Evolutionary conservation across 1,140 invertebrate genomes (phyloP).

Genomic region (Lordiphosa collinella): DNA sequence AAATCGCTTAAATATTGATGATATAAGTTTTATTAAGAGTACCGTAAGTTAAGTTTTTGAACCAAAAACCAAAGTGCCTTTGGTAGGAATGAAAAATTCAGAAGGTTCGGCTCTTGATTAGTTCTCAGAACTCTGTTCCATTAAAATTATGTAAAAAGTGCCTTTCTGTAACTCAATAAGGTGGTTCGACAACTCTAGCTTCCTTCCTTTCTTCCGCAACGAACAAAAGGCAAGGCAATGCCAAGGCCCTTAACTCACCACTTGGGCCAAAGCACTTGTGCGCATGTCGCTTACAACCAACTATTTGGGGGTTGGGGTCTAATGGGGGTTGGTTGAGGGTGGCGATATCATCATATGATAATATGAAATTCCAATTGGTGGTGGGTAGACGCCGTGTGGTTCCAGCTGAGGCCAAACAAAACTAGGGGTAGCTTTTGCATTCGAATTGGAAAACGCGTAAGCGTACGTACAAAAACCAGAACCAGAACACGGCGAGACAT

Average conservation of each 20-base stretch:
- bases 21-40: too few relatives aligned
- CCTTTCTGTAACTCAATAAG: too few relatives aligned
- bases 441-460: slow-evolving; percentile 60
- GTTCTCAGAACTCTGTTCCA: too few relatives aligned
- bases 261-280: slow-evolving; percentile 50
- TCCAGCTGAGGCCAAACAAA: slow-evolving; percentile 42
- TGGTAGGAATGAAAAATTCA: too few relatives aligned
- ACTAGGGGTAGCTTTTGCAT: slow-evolving; percentile 65
- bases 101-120: too few relatives aligned
- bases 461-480: slow-evolving; percentile 1
- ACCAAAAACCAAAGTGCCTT: too few relatives aligned
- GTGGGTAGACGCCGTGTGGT: slow-evolving; percentile 35
- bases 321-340: slow-evolving; percentile 20
- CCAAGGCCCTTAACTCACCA: slow-evolving; percentile 34
- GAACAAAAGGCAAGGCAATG: slow-evolving; percentile 6
- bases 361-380: slow-evolving; percentile 66
- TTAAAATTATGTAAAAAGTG: too few relatives aligned
- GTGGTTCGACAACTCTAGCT: too few relatives aligned
- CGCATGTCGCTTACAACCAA: slow-evolving; percentile 41
- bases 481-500: slow-evolving; percentile 38
- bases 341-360: slow-evolving; percentile 67
- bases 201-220: too few relatives aligned
- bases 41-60: too few relatives aligned
- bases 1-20: too few relatives aligned
- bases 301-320: slow-evolving; percentile 10